Base-by-base conservation (phyloP, 37 sponge, comb jelly and placozoan genomes). In the Lycopodina hypogea region DNA sequence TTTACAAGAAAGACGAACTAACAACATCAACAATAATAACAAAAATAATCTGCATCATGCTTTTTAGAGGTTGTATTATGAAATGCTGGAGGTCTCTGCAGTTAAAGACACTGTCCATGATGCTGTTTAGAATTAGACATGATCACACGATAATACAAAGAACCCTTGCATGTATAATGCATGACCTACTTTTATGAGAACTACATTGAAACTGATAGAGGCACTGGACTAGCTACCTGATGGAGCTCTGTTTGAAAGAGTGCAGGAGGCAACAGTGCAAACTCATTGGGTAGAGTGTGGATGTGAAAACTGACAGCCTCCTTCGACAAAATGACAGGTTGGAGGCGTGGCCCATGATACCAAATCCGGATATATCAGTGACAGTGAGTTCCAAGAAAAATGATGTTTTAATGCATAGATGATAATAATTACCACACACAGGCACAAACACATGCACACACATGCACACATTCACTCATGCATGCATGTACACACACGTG, bases 351-450 rank as follows among this genome's bases (percentile, higher is more conserved):
- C 99, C 99, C 3, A 96, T 77, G 17, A 98, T 84, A 30, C 99
- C 99, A 87, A 98, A 98, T 57, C 99, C 99, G 62, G 99, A 96
- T 35, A 98, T 88, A 81, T 98, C 99, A 57, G 99, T 98, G 8
- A 96, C 94, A 60, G 80, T 96, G 99, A 50, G 90, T 92, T 32
- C 85, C 95, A 92, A 51, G 28, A 72, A 8, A 4, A 45, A 45
- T n/a, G n/a, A n/a, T n/a, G n/a, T n/a, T n/a, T n/a, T n/a, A n/a
- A n/a, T n/a, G n/a, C n/a, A n/a, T n/a, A 32, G n/a, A 26, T 45
- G 26, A 78, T 6, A n/a, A n/a, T n/a, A n/a, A n/a, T n/a, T n/a
- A n/a, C n/a, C n/a, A n/a, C n/a, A 29, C 48, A 65, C n/a, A n/a
- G n/a, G n/a, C n/a, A n/a, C n/a, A n/a, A n/a, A n/a, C n/a, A n/a